A percentile compares a stretch with the other conserved stretches of the same genome.
Evolutionary conservation across 1,140 invertebrate genomes (phyloP).

Genomic region (Steinernema feltiae): DNA sequence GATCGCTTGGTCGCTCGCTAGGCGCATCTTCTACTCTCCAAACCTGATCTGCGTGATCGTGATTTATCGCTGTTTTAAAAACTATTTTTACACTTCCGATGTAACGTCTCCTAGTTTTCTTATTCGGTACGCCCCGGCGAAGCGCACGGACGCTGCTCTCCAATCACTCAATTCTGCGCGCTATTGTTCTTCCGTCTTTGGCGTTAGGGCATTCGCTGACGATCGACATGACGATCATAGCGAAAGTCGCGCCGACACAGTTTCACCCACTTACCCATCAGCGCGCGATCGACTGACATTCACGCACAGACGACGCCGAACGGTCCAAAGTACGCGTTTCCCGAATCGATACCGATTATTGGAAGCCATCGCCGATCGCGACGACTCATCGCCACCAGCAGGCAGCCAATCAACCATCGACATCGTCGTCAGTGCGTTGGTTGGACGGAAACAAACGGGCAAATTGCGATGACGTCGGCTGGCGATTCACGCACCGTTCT

Average conservation of each 20-base stretch:
- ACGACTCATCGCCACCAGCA: no score
- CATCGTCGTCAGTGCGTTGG: no score
- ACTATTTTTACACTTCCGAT: slow-evolving; percentile 13
- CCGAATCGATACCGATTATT: no score
- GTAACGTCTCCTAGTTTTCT: slow-evolving; percentile 2
- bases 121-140: slow-evolving; percentile 9
- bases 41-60: slow-evolving; percentile 13
- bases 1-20: no score
- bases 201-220: not conserved
- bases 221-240: no score
- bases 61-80: slow-evolving; percentile 13
- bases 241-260: not conserved
- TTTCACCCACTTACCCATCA: not conserved
- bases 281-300: no score
- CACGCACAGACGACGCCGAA: no score
- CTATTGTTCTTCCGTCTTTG: not conserved
- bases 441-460: not conserved
- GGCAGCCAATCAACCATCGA: no score
- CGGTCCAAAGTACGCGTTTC: no score
- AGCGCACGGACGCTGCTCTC: not conserved
- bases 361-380: no score
- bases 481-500: not conserved
- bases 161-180: not conserved
- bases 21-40: not conserved
- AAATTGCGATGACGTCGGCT: not conserved